These are phyloP conservation scores for Catocala nupta DNA, from an alignment of 2,888 invertebrate species.

Conservation along the genomic window DNA sequence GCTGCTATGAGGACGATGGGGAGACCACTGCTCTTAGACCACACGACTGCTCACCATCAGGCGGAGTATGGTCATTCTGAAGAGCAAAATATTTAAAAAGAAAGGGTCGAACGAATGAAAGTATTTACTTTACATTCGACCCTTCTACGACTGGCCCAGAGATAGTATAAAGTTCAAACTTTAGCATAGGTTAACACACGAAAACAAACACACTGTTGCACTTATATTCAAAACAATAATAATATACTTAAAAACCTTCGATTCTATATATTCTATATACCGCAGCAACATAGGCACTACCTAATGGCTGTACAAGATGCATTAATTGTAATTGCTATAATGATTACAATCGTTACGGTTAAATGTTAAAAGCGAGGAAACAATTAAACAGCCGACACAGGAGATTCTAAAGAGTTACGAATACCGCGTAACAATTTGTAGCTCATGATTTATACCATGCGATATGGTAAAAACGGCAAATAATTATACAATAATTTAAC, in stretches of 20 bases:
- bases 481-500: neutral
- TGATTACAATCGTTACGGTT: conserved; percentile 52
- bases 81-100: too few relatives aligned
- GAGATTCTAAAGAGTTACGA: conserved; percentile 33
- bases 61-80: too few relatives aligned
- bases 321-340: conserved; percentile 51
- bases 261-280: conserved; percentile 22
- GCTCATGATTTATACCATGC: neutral
- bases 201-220: too few relatives aligned
- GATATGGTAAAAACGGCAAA: too few relatives aligned
- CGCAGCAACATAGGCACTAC: conserved; percentile 27
- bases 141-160: too few relatives aligned
- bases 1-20: too few relatives aligned
- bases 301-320: conserved; percentile 40
- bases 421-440: neutral
- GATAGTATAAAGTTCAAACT: neutral
- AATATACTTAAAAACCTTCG: conserved; percentile 14
- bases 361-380: conserved; percentile 52
- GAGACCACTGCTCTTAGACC: too few relatives aligned
- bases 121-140: too few relatives aligned
- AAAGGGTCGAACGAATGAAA: too few relatives aligned
- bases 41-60: too few relatives aligned
- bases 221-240: neutral
- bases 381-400: conserved; percentile 57
- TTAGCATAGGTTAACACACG: neutral